Base-by-base conservation (phyloP, 2,888 invertebrate species). In the Xanthorhoe designata region DNA sequence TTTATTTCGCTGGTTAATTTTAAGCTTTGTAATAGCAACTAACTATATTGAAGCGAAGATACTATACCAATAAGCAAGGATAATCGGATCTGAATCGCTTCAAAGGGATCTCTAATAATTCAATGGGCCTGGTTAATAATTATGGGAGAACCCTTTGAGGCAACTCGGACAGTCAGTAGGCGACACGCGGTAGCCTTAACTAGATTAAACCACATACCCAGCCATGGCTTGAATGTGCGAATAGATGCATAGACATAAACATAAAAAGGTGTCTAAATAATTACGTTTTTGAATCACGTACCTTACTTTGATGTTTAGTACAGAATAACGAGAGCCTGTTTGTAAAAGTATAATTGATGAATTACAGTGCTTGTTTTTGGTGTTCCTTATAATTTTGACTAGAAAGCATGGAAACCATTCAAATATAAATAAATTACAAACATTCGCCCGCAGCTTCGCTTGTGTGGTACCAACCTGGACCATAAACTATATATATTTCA, bases 31-130 rank as follows among this genome's bases (percentile, higher is more conserved):
- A 35, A 8, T 6, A 35, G 1, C 6, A 35, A 35, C 6, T 3
- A 24, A 24, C n/a, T 24, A 24, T 35, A 38, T 38, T 38, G 2
- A 10, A 38, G 38, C 2, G 38, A 9, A 38, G 38, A 38, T 3
- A 38, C 38, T 35, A 24, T 24, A 35, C 15, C 15, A 13, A 57
- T 49, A 56, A 2, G 9, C 18, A 50, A 50, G n/a, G 15, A 10
- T 29, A 29, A n/a, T 29, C 56, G 24, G 1, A 7, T 38, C 32
- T 18, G 32, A 29, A 47, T 38, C 17, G 17, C 24, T 24, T 62
- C 58, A 61, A 54, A 54, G 35, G 54, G 24, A 38, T 6, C 51
- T 24, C 53, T 66, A 58, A 50, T 58, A 45, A 62, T 59, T 54
- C 50, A 13, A 50, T 18, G 35, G 58, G 17, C 17, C 29, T 0